Conservation (phyloP, 2,113 vertebrate species). For the Empidonax traillii region DNA sequence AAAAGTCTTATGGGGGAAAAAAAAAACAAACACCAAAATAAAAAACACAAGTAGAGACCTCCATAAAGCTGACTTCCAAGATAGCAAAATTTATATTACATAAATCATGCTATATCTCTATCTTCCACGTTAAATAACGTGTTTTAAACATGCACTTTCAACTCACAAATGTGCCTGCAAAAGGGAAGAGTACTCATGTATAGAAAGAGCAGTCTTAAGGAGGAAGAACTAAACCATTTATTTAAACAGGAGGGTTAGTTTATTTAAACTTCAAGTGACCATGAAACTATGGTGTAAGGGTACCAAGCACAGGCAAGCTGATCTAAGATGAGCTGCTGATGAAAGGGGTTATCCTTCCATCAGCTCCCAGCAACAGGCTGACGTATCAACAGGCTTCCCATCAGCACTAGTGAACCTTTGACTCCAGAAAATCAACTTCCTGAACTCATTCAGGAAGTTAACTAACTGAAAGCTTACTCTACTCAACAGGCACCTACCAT, state of each 20-base stretch:
- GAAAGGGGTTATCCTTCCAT: not conserved
- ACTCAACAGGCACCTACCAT: not conserved
- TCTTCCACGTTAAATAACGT: not conserved
- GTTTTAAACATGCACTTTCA: not conserved
- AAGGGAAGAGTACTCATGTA: not conserved
- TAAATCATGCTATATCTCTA: not conserved
- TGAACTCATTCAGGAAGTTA: not conserved
- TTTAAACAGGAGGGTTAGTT: not conserved
- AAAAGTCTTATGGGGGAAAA: not conserved
- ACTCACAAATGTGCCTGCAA: accelerated
- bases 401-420: not conserved
- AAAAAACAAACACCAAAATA: not conserved
- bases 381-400: not conserved
- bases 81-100: not conserved
- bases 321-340: not conserved
- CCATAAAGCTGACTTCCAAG: not conserved
- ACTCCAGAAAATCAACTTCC: not conserved
- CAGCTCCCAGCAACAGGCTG: not conserved
- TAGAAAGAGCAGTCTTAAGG: not conserved
- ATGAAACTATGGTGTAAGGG: not conserved
- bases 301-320: not conserved
- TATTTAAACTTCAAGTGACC: not conserved
- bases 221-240: not conserved
- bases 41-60: not conserved
- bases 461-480: not conserved